A percentile compares a stretch with the other conserved stretches of the same genome.
phyloP scores from a whole-genome alignment of 2,888 invertebrate species.

The Caenorhabditis sp. region DNA sequence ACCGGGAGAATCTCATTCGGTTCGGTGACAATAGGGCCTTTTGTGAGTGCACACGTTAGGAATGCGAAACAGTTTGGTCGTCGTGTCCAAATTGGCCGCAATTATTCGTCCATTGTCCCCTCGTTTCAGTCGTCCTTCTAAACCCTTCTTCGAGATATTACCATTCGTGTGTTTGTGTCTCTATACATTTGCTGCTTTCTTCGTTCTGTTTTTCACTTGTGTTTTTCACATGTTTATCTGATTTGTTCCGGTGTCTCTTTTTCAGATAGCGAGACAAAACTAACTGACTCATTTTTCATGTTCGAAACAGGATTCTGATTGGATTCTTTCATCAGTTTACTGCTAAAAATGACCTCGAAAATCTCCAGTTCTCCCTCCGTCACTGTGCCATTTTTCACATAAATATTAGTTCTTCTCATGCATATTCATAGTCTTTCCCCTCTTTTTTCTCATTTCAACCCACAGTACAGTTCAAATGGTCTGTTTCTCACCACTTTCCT shows the following conservation, averaged over 20 bases:
- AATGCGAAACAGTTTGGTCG: too few relatives aligned
- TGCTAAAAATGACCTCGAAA: conserved; percentile 12
- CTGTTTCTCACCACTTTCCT: neutral
- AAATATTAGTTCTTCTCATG: conserved; percentile 9
- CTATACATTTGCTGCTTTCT: neutral
- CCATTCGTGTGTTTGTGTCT: neutral
- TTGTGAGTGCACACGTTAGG: neutral
- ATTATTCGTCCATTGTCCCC: neutral
- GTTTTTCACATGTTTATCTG: neutral
- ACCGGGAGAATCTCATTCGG: too few relatives aligned
- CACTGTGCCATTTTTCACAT: conserved; percentile 5
- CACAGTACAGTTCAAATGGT: conserved; percentile 31
- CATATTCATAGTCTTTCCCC: conserved; percentile 28
- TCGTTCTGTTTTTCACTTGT: neutral
- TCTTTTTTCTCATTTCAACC: neutral
- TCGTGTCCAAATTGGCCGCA: neutral
- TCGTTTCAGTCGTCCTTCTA: conserved; percentile 1
- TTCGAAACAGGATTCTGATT: neutral
- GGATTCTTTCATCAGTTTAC: conserved; percentile 1
- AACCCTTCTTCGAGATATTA: neutral
- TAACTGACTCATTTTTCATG: neutral
- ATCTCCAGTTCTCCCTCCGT: neutral
- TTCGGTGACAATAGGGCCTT: too few relatives aligned
- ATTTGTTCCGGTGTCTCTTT: neutral
- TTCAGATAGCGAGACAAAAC: neutral